Evolutionary conservation across 2,888 invertebrate species (phyloP).

Genomic region (Nemotelus pantherinus): DNA sequence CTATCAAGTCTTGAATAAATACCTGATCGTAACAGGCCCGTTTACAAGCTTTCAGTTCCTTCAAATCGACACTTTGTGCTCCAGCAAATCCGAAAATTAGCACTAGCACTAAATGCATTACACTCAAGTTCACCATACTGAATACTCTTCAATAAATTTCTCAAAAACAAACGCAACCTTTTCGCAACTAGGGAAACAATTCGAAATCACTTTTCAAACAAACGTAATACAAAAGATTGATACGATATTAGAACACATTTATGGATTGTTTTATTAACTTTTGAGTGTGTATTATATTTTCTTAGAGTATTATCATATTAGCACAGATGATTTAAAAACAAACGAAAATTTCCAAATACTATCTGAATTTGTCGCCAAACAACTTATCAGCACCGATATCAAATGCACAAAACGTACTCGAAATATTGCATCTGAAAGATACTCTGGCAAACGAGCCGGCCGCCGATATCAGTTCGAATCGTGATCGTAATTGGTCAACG

Average conservation of each 20-base stretch:
- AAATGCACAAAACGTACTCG: no score
- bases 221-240: not conserved
- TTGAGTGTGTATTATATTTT: not conserved
- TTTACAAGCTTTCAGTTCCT: constrained; percentile 31
- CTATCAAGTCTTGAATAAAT: not conserved
- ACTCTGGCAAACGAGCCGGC: not conserved
- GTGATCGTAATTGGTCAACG: constrained; percentile 34
- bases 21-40: constrained; percentile 36
- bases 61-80: constrained; percentile 17
- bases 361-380: no score
- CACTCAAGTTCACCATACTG: constrained; percentile 37
- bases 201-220: not conserved
- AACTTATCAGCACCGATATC: no score
- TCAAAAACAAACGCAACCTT: not conserved
- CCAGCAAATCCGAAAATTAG: constrained; percentile 2
- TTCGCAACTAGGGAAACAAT: not conserved
- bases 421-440: not conserved
- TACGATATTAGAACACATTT: not conserved
- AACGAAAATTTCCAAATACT: no score
- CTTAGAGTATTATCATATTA: no score
- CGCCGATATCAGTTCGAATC: constrained; percentile 9
- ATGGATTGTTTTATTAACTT: not conserved
- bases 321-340: no score
- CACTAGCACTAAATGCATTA: not conserved
- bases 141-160: not conserved